Evolutionary conservation across 2,113 vertebrate genomes (phyloP).

Genomic region (Myiozetetes cayanensis): DNA sequence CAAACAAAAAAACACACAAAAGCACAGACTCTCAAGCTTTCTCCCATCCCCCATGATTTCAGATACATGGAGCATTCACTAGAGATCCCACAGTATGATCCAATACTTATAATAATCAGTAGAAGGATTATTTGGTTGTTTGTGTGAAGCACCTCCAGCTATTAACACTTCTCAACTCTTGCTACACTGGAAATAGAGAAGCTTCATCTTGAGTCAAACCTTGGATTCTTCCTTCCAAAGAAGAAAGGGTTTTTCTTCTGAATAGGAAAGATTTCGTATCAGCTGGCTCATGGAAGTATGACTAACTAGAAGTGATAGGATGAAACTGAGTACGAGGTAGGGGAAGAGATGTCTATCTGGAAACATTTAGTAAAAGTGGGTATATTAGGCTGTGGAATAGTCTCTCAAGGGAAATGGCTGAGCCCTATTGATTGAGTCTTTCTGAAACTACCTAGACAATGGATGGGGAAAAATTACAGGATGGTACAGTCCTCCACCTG

Average conservation of each 20-base stretch:
- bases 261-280: neutral
- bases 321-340: neutral
- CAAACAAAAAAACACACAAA: neutral
- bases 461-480: neutral
- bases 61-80: neutral
- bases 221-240: neutral
- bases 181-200: neutral
- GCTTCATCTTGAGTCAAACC: neutral
- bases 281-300: neutral
- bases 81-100: neutral
- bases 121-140: neutral
- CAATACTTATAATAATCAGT: neutral
- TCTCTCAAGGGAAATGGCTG: neutral
- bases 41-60: neutral
- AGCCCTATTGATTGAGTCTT: neutral
- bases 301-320: constrained; percentile 36
- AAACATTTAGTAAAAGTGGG: constrained; percentile 42
- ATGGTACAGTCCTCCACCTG: neutral
- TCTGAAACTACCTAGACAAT: neutral
- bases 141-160: neutral
- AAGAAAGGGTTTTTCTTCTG: neutral
- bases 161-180: neutral
- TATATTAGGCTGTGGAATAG: constrained; percentile 19
- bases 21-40: neutral
- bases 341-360: neutral